These are phyloP conservation scores for Tribolium castaneum DNA, from an alignment of 1,140 invertebrate genomes.

Conservation along the genomic window DNA sequence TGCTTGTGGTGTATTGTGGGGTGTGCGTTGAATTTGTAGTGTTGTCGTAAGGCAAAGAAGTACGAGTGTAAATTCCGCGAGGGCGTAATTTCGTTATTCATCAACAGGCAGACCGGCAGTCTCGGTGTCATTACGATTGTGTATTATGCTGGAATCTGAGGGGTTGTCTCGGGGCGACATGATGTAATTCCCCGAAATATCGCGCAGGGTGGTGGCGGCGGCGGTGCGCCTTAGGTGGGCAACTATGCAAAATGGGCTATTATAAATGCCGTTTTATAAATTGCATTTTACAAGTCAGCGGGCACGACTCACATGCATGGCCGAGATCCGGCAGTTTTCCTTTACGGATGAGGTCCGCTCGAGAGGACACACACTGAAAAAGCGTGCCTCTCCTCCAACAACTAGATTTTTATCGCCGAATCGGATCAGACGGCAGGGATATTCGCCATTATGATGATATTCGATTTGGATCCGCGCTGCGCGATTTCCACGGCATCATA, in stretches of 20 bases:
- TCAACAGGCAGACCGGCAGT: conserved; percentile 5
- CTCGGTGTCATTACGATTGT: conserved; percentile 24
- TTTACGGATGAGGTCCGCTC: conserved; percentile 41
- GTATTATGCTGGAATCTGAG: conserved; percentile 24
- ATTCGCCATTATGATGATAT: conserved; percentile 36
- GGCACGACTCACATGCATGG: conserved; percentile 40
- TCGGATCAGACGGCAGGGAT: conserved; percentile 32
- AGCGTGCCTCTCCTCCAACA: conserved; percentile 12
- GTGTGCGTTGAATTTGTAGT: background rate
- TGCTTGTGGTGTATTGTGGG: background rate
- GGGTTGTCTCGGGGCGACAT: background rate
- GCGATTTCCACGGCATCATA: conserved; percentile 38
- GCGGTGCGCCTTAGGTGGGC: conserved; percentile 9
- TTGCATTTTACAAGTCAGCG: conserved; percentile 48
- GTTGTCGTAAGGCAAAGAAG: background rate
- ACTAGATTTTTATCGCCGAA: conserved; percentile 38
- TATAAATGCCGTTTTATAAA: conserved; percentile 49
- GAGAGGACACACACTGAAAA: conserved; percentile 23
- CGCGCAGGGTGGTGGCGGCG: background rate
- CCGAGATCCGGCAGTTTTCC: conserved; percentile 34
- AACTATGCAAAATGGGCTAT: conserved; percentile 44
- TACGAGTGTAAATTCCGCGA: conserved; percentile 13
- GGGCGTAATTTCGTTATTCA: conserved; percentile 33
- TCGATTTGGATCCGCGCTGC: conserved; percentile 35
- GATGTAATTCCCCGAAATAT: background rate